Base-by-base conservation (phyloP, 1,140 invertebrate species). In the Homarus americanus region DNA sequence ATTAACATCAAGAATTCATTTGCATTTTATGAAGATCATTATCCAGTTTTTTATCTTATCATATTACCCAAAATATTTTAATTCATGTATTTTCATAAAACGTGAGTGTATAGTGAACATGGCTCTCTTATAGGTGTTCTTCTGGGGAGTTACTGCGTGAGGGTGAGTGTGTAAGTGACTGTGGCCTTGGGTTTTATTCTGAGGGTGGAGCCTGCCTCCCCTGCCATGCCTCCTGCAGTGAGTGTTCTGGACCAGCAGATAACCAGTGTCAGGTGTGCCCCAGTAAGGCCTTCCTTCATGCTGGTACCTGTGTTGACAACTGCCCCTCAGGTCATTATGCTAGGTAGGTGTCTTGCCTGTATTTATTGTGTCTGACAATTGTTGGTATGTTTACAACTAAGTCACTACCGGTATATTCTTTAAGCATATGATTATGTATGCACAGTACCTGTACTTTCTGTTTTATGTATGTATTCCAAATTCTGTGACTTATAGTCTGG, bases 241-340 rank as follows among this genome's bases (percentile, higher is more conserved):
- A 90, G 34, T 90, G 88, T 84, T 82, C 79, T 28, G 88, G 88
- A 28, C 88, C 88, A 20, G 73, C 32, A 76, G 9, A 66, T 76
- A 40, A 84, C 44, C 88, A 90, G 32, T 90, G 88, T 38, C 88
- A 90, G 72, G 88, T 90, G 20, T 90, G 88, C 69, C 88, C 69
- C 20, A 72, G 24, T 34, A 53, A 75, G 49, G 73, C 88, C 49
- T 82, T 83, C 38, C 88, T 90, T 44, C 49, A 63, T 76, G 80
- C 88, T 83, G 88, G 88, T n/a, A 58, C 66, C 24, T 90, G 88
- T 63, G 82, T 83, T 58, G 36, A 83, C 72, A 40, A 44, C 4
- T 90, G 88, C 38, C 88, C 88, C 36, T 20, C 20, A 10, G 88
- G 88, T 40, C 73, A 83, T 40, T 84, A 90, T 90, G 80, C 88